Base-by-base conservation (phyloP, 2,797 vertebrate genomes). In the Taenioides sp. region DNA sequence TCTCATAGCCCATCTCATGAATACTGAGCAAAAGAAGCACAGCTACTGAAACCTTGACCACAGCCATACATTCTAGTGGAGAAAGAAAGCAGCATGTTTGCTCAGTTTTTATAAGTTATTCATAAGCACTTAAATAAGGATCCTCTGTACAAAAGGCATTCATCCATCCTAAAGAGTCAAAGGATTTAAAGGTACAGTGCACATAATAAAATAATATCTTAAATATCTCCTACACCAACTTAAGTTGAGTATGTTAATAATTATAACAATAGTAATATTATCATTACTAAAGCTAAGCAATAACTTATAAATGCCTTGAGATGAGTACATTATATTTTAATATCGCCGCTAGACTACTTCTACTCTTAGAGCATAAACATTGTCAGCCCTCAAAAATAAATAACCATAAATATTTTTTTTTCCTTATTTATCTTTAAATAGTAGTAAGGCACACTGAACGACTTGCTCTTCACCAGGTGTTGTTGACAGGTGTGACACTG, bases 221-320 rank as follows among this genome's bases (percentile, higher is more conserved):
- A 98, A 98, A 98, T 97, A 98, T 96, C 94, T 95, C 93, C 94
- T 96, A 96, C 84, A 93, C 95, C 93, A 96, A 95, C 95, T 96
- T 96, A 94, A 95, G 95, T 96, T 97, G 95, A 96, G 95, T 95
- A 97, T 95, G 95, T 98, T 98, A 97, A 96, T 97, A 94, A 93
- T 94, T 92, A 93, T 95, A 94, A 82, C 86, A 74, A 78, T 81
- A 55, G 81, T 86, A 81, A 88, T 96, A 93, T 94, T 94, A 93
- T 91, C 95, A 96, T 92, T 95, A 94, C 95, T 97, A 97, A 89
- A 95, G 90, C 96, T 98, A 97, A 93, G 96, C 94, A 98, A 98
- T 98, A 98, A 99, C 95, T 99, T 99, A 98, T 93, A 89, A 93
- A 94, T 96, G 95, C 95, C 96, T 97, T 99, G 97, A 99, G 98